Conservation (phyloP, 37 sponge, comb jelly and placozoan genomes). For the Theonella swinhoei region DNA sequence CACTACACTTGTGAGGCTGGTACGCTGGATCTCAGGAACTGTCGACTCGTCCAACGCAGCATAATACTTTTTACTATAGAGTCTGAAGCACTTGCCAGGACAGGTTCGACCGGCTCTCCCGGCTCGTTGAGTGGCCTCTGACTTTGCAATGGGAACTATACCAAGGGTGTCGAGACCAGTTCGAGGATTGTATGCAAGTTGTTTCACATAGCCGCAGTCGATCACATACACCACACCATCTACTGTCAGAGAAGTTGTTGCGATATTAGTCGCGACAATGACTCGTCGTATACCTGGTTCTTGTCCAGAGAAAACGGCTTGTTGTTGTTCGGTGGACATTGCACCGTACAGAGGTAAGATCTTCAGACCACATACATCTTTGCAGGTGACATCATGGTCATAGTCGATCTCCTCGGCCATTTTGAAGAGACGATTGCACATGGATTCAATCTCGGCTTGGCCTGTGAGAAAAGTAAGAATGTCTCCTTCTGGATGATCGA, state of each 20-base stretch:
- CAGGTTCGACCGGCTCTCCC: slow-evolving; percentile 87
- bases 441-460: slow-evolving; percentile 82
- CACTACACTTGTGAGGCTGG: slow-evolving; percentile 82
- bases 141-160: slow-evolving; percentile 81
- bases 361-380: slow-evolving; percentile 60
- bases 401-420: slow-evolving; percentile 83
- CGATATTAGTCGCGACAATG: slow-evolving; percentile 93
- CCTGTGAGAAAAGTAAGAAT: slow-evolving; percentile 90
- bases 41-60: slow-evolving; percentile 58
- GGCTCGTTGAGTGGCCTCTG: slow-evolving; percentile 82
- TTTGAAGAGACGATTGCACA: slow-evolving; percentile 79
- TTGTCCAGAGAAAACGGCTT: slow-evolving; percentile 72
- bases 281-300: slow-evolving; percentile 64
- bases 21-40: slow-evolving; percentile 88
- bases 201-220: slow-evolving; percentile 89
- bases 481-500: slow-evolving; percentile 78
- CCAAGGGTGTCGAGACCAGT: slow-evolving; percentile 82
- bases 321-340: slow-evolving; percentile 83
- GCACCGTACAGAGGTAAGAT: slow-evolving; percentile 88
- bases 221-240: slow-evolving; percentile 91
- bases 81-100: slow-evolving; percentile 78
- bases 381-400: slow-evolving; percentile 69
- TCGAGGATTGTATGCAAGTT: slow-evolving; percentile 75
- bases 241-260: slow-evolving; percentile 90
- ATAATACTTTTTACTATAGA: slow-evolving; percentile 75